phyloP scores from a whole-genome alignment of 1,140 invertebrate species.

The Penaeus indicus region DNA sequence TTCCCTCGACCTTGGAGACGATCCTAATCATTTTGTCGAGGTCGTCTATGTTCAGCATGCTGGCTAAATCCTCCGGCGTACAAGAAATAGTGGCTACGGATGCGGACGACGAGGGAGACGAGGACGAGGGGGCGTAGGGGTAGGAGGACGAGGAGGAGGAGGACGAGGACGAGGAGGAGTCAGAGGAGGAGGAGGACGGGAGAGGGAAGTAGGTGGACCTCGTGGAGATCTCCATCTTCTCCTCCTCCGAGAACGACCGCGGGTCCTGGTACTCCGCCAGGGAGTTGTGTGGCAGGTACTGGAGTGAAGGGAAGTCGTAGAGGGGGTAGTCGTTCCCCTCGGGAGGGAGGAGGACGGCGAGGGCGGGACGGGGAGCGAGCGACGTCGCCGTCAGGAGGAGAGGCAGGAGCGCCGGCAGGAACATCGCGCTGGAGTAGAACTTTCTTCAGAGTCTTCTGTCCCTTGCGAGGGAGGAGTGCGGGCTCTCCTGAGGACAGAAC shows the following conservation, averaged over 20 bases:
- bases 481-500: too few species aligned
- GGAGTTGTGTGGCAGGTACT: constrained; percentile 41
- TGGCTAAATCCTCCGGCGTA: constrained; percentile 34
- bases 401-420: constrained; percentile 21
- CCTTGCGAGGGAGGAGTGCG: too few species aligned
- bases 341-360: constrained; percentile 35
- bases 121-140: background rate
- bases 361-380: constrained; percentile 8
- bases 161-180: background rate
- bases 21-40: constrained; percentile 31
- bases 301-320: constrained; percentile 33
- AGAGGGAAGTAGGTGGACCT: constrained; percentile 12
- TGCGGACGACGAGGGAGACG: background rate
- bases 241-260: background rate
- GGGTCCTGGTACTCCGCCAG: constrained; percentile 15
- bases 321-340: constrained; percentile 36
- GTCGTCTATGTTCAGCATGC: constrained; percentile 31
- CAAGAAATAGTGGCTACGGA: constrained; percentile 17
- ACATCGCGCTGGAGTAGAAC: background rate
- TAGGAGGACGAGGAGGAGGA: background rate
- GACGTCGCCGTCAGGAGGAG: constrained; percentile 1
- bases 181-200: background rate
- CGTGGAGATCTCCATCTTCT: background rate
- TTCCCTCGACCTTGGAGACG: constrained; percentile 21
- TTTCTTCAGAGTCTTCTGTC: too few species aligned